Conservation (phyloP, 2,113 vertebrate genomes). For the Rutilus rutilus region DNA sequence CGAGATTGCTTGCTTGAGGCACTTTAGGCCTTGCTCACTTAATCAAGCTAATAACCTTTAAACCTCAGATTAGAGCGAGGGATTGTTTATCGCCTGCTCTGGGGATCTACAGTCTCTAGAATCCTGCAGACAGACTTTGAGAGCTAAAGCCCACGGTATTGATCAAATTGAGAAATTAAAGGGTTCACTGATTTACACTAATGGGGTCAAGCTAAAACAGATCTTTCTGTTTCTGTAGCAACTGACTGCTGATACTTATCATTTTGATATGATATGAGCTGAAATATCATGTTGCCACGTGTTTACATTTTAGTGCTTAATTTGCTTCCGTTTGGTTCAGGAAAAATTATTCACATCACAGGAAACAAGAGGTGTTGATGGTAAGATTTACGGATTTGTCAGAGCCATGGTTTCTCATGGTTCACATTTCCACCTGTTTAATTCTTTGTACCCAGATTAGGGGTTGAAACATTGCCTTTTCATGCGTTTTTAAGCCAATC, state of each 20-base stretch:
- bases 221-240: neutral
- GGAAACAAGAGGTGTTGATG: neutral
- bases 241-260: neutral
- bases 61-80: slow-evolving; percentile 35
- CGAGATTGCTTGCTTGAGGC: slow-evolving; percentile 38
- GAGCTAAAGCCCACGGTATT: slow-evolving; percentile 19
- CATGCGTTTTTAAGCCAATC: neutral
- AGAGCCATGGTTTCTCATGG: neutral
- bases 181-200: slow-evolving; percentile 25
- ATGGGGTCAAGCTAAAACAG: slow-evolving; percentile 18
- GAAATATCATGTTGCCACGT: neutral
- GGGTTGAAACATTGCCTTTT: neutral
- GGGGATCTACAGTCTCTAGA: slow-evolving; percentile 25
- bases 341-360: neutral
- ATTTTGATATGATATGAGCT: neutral
- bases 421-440: neutral
- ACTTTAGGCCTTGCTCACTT: slow-evolving; percentile 33
- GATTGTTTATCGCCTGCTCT: slow-evolving; percentile 39
- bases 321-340: neutral
- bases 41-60: slow-evolving; percentile 48
- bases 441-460: neutral
- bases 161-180: slow-evolving; percentile 22
- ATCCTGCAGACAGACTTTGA: slow-evolving; percentile 12
- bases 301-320: neutral
- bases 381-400: neutral